Conservation (phyloP, 64 coral and sea anemone species). For the Astreopora myriophthalma region DNA sequence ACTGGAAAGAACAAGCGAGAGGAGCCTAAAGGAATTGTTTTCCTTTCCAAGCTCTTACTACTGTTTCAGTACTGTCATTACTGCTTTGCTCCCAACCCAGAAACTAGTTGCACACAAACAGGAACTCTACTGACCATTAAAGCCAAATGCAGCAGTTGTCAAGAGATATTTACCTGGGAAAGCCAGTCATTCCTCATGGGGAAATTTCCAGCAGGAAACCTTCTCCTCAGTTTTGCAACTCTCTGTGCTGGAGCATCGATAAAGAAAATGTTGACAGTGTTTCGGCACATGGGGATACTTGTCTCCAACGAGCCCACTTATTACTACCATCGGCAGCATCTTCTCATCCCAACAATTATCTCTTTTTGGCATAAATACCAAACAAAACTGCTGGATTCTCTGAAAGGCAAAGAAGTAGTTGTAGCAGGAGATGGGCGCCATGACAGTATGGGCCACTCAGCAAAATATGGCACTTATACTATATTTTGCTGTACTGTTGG, state of each 20-base stretch:
- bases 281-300: slow-evolving; percentile 29
- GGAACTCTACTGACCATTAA: not conserved
- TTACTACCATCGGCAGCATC: slow-evolving; percentile 61
- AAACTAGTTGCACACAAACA: not conserved
- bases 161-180: slow-evolving; percentile 26
- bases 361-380: slow-evolving; percentile 51
- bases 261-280: slow-evolving; percentile 15
- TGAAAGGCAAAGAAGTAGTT: slow-evolving; percentile 54
- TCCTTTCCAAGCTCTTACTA: slow-evolving; percentile 28
- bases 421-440: slow-evolving; percentile 59
- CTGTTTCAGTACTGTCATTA: slow-evolving; percentile 54
- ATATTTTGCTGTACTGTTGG: slow-evolving; percentile 56
- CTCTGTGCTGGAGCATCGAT: slow-evolving; percentile 44
- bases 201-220: slow-evolving; percentile 62
- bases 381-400: not conserved
- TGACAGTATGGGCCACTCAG: slow-evolving; percentile 68
- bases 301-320: not conserved
- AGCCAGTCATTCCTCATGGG: slow-evolving; percentile 52
- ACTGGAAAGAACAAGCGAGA: slow-evolving; percentile 4
- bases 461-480: slow-evolving; percentile 69
- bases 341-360: slow-evolving; percentile 37
- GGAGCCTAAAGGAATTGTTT: slow-evolving; percentile 66
- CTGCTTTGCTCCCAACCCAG: not conserved
- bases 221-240: slow-evolving; percentile 61
- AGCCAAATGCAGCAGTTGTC: slow-evolving; percentile 5